Evolutionary conservation across 2,113 vertebrate genomes (phyloP), one percentile per base, ranked within the genome.

Genomic region (Oryzias melastigma): DNA sequence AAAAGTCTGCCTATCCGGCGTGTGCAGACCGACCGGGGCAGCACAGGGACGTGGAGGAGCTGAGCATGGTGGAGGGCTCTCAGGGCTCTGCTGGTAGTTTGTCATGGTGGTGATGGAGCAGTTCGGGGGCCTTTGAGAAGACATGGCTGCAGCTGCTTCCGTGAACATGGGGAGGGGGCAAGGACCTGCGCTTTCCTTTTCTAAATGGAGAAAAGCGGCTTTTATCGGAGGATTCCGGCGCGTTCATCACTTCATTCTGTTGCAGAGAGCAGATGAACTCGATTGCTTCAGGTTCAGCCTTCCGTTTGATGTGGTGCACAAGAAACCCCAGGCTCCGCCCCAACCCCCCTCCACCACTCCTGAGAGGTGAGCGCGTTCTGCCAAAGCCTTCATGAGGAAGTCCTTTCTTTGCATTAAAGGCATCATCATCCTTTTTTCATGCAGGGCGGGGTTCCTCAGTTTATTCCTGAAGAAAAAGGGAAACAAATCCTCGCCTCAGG

Each of bases 321-420:
- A 95, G 1, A 4, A 50, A 4, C 8, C 55, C 14, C 73, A 5
- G 0, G 41, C 65, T 74, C 55, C 80, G 1, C 72, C 20, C 50
- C 66, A 69, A 40, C 83, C 56, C 40, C 89, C 1, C 57, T 78
- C 76, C 65, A 90, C 65, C 14, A 93, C 89, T 12, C 79, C 85
- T 2, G 95, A 97, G 55, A 96, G 68, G 95, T 98, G 85, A 20
- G 51, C 44, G 18, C 5, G 8, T 22, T 49, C 12, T 7, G 15
- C 47, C 13, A 4, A 14, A 46, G 62, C 13, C 50, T 35, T 47
- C 14, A 54, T 52, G 22, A 64, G 17, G 15, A 18, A 58, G 24
- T 41, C 44, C 43, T 68, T 13, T 14, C 52, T 4, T 45, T 63
- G 14, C 25, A 35, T 65, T 24, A 14, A 46, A 45, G 41, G 58